Evolutionary conservation across 2,113 vertebrate species (phyloP).

Genomic region (Erinaceus europaeus): DNA sequence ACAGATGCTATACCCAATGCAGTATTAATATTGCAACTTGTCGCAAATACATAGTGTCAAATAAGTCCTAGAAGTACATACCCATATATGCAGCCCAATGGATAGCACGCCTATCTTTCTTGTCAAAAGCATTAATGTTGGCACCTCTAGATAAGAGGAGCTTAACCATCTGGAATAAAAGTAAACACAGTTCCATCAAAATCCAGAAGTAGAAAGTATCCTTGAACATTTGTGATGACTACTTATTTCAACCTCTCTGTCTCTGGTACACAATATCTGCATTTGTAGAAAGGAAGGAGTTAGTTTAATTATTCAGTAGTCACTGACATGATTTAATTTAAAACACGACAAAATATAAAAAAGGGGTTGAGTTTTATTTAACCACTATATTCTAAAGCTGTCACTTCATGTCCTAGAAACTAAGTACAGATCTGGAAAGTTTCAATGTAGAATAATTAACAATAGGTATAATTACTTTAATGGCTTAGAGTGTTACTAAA

Average conservation of each 20-base stretch:
- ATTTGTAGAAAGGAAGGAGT: background rate
- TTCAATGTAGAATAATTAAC: constrained; percentile 22
- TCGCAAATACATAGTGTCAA: background rate
- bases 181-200: constrained; percentile 45
- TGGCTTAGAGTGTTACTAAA: constrained; percentile 6
- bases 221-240: background rate
- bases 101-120: constrained; percentile 98
- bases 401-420: background rate
- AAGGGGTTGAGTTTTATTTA: background rate
- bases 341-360: background rate
- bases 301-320: background rate
- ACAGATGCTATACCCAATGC: background rate
- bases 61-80: constrained; percentile 79
- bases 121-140: constrained; percentile 99
- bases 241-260: background rate
- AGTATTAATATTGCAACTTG: constrained; percentile 42
- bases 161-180: constrained; percentile 93
- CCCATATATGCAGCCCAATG: constrained; percentile 99
- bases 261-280: background rate
- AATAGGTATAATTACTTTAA: background rate
- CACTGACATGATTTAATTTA: background rate
- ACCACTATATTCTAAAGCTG: background rate
- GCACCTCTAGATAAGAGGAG: constrained; percentile 96
- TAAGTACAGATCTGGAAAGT: background rate
- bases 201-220: constrained; percentile 14